Evolutionary conservation across 1,140 invertebrate genomes (phyloP).

Genomic region (Drosophila kohkoa): DNA sequence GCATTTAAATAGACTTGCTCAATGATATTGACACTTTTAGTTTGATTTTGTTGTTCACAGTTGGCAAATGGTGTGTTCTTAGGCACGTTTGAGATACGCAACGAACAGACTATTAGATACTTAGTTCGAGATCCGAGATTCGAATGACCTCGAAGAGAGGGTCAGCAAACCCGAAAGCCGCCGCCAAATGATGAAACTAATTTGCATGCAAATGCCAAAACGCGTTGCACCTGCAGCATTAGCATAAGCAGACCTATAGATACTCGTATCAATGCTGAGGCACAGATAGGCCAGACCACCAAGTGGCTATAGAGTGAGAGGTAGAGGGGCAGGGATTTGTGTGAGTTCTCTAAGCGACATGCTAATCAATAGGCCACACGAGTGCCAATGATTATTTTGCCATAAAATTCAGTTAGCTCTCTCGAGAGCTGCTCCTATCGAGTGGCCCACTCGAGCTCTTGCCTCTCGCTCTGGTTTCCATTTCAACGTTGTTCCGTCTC

Average conservation of each 20-base stretch:
- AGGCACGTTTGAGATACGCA: background rate
- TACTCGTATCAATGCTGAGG: conserved; percentile 14
- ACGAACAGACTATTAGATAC: conserved; percentile 9
- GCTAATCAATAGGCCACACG: conserved; percentile 81
- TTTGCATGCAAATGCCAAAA: conserved; percentile 79
- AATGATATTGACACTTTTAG: conserved; percentile 3
- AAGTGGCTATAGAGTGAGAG: background rate
- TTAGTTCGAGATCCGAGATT: conserved; percentile 1
- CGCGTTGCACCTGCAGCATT: conserved; percentile 77
- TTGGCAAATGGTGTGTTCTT: background rate
- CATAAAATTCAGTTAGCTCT: conserved; percentile 78
- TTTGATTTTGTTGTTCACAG: conserved; percentile 1
- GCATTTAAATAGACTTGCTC: background rate
- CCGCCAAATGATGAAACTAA: conserved; percentile 52
- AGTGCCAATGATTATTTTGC: conserved; percentile 82
- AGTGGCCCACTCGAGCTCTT: background rate
- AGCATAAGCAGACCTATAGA: conserved; percentile 56
- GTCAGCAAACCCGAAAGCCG: background rate
- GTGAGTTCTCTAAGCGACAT: conserved; percentile 51
- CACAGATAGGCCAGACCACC: conserved; percentile 7
- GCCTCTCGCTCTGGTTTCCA: background rate
- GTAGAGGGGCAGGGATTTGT: background rate
- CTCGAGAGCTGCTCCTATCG: conserved; percentile 42
- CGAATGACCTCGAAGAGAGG: conserved; percentile 2
- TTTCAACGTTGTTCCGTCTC: conserved; percentile 34